Percentiles rank a stretch among this genome's conserved stretches.
Evolutionary conservation across 2,113 vertebrate species (phyloP).

Genomic region (Pseudorhombus dupliciocellatus): DNA sequence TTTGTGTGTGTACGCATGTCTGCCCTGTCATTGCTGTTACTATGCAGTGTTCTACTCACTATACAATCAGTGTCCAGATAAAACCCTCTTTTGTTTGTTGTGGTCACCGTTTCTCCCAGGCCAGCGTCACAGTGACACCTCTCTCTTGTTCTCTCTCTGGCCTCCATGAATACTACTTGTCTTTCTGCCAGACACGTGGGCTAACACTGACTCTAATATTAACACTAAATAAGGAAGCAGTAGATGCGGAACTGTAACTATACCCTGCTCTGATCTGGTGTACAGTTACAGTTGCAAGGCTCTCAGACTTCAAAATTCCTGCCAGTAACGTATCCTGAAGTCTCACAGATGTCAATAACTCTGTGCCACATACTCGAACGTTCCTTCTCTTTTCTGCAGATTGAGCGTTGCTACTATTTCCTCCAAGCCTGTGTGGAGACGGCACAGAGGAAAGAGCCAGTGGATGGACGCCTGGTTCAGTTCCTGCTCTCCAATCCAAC

Average conservation of each 20-base stretch:
- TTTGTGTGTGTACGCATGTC: not conserved
- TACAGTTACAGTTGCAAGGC: not conserved
- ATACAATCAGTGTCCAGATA: not conserved
- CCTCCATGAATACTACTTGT: not conserved
- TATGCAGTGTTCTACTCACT: not conserved
- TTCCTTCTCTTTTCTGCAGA: slow-evolving; percentile 71
- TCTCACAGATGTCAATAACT: too few relatives aligned
- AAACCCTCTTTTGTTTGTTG: slow-evolving; percentile 52
- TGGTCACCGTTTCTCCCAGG: slow-evolving; percentile 17
- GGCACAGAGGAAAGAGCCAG: slow-evolving; percentile 90
- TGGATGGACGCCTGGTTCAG: slow-evolving; percentile 92
- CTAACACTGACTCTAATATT: not conserved
- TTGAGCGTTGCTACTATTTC: slow-evolving; percentile 95
- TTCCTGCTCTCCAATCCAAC: slow-evolving; percentile 93
- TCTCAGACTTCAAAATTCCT: not conserved
- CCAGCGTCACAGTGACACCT: not conserved
- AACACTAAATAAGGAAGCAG: not conserved
- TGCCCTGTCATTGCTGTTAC: slow-evolving; percentile 37
- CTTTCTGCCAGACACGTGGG: not conserved
- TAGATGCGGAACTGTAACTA: not conserved
- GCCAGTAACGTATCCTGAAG: too few relatives aligned
- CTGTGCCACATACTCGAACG: not conserved
- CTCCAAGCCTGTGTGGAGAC: slow-evolving; percentile 93
- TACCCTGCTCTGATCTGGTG: not conserved
- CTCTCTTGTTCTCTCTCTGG: slow-evolving; percentile 14